phyloP scores from a whole-genome alignment of 2,113 vertebrate species.

The Pyrgilauda ruficollis region DNA sequence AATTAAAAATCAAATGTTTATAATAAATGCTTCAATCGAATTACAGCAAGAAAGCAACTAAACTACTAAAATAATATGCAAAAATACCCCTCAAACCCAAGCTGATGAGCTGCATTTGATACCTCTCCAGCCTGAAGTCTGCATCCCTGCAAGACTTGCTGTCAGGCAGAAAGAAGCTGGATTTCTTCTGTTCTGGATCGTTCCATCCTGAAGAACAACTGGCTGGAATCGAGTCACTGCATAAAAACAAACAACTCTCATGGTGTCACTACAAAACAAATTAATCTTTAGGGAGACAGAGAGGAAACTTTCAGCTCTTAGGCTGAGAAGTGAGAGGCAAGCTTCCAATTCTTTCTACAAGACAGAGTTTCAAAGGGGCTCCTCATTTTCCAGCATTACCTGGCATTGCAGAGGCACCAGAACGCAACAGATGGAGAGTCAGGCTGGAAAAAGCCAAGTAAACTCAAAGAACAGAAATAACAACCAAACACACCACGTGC shows the following conservation, averaged over 20 bases:
- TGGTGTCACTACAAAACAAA: background rate
- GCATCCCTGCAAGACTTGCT: background rate
- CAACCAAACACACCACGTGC: fast-evolving
- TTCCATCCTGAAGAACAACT: slow-evolving; percentile 7
- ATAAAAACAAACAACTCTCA: background rate
- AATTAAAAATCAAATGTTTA: background rate
- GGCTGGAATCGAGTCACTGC: background rate
- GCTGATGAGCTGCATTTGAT: background rate
- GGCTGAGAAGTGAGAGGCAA: background rate
- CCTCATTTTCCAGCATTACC: background rate
- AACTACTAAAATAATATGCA: background rate
- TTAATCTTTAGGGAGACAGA: background rate
- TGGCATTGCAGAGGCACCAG: background rate
- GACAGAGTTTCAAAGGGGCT: background rate
- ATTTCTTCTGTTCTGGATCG: background rate
- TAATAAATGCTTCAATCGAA: background rate
- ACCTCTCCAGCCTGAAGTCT: slow-evolving; percentile 53
- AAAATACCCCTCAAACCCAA: background rate
- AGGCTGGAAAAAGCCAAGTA: background rate
- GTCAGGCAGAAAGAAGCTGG: background rate
- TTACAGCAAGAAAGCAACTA: background rate
- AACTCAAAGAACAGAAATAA: background rate
- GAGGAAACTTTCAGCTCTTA: background rate
- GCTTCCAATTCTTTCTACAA: background rate
- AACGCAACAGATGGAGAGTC: background rate